A percentile compares a stretch with the other conserved stretches of the same genome.
These are phyloP conservation scores for Atrina japonica DNA, from an alignment of 2,888 invertebrate genomes.

Conservation along the genomic window DNA sequence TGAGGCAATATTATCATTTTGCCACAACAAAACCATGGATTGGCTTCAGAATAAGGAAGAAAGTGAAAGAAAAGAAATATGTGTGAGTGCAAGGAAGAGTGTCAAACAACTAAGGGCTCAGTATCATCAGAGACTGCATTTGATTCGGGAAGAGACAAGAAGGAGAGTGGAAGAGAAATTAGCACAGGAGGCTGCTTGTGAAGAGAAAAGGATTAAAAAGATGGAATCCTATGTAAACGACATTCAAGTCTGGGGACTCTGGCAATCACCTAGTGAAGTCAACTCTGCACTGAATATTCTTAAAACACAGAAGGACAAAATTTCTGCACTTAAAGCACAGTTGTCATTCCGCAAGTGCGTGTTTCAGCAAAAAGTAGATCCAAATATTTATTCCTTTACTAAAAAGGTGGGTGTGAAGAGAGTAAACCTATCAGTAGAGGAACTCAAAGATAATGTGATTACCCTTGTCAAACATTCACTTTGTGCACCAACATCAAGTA, in stretches of 20 bases:
- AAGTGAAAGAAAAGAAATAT: constrained; percentile 22
- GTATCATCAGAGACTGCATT: constrained; percentile 38
- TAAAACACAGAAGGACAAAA: constrained; percentile 40
- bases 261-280: constrained; percentile 43
- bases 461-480: too few relatives aligned
- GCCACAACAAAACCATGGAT: constrained; percentile 41
- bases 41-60: constrained; percentile 36
- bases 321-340: constrained; percentile 30
- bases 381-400: constrained; percentile 8
- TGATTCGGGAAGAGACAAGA: constrained; percentile 41
- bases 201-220: constrained; percentile 28
- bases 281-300: constrained; percentile 18
- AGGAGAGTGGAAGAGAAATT: constrained; percentile 16
- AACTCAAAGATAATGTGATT: too few relatives aligned
- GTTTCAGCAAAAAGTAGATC: constrained; percentile 28
- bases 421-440: too few relatives aligned
- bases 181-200: constrained; percentile 22
- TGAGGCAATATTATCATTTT: constrained; percentile 35
- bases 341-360: constrained; percentile 38
- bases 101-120: constrained; percentile 15
- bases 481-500: too few relatives aligned
- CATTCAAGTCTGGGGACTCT: constrained; percentile 39
- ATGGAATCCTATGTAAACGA: constrained; percentile 36
- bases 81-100: constrained; percentile 31
- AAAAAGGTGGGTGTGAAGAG: too few relatives aligned